Evolutionary conservation across 2,113 vertebrate genomes (phyloP).

Genomic region (Prinia subflava): DNA sequence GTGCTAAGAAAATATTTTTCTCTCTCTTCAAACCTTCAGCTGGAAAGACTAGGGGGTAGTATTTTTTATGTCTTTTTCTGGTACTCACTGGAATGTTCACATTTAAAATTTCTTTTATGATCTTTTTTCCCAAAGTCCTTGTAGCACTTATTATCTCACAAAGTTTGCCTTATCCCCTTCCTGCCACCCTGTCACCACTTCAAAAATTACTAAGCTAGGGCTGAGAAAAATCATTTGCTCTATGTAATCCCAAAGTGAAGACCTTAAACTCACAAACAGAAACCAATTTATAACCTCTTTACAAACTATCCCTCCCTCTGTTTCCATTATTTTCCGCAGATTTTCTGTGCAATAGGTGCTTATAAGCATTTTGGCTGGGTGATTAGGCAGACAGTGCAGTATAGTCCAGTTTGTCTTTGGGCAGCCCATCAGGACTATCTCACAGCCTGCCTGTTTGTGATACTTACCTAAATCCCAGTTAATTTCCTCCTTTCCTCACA

Average conservation of each 20-base stretch:
- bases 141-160: not conserved
- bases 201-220: not conserved
- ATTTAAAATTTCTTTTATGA: constrained; percentile 1
- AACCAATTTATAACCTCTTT: not conserved
- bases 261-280: not conserved
- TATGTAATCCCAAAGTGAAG: not conserved
- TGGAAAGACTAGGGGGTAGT: not conserved
- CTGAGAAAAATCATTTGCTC: constrained; percentile 11
- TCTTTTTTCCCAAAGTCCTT: constrained; percentile 1
- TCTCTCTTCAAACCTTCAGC: not conserved
- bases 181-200: not conserved
- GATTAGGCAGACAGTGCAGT: not conserved
- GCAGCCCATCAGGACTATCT: not conserved
- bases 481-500: not conserved
- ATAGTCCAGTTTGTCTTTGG: not conserved
- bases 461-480: not conserved
- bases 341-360: not conserved
- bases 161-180: not conserved
- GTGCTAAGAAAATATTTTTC: constrained; percentile 18
- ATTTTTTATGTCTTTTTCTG: constrained; percentile 5
- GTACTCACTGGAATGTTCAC: not conserved
- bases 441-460: not conserved
- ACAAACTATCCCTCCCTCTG: not conserved
- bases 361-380: not conserved
- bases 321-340: not conserved